These are phyloP conservation scores for Drosophila watanabei DNA, from an alignment of 1,140 invertebrate species.

Conservation along the genomic window DNA sequence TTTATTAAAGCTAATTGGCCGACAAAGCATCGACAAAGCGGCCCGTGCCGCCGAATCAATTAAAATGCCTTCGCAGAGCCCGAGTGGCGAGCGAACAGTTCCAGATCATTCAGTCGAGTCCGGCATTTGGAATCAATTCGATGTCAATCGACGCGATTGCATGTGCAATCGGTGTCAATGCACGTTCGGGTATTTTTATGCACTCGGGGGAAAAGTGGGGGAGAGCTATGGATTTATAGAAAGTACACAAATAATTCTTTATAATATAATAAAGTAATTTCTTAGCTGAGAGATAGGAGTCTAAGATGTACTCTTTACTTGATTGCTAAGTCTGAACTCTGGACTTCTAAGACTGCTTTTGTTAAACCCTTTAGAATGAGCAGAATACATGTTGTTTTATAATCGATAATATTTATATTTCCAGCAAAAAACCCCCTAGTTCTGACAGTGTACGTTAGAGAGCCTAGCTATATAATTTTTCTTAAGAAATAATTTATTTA, in stretches of 20 bases:
- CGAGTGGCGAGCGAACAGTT: slow-evolving; percentile 54
- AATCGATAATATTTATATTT: too few species aligned
- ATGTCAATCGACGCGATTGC: slow-evolving; percentile 43
- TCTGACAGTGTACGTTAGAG: slow-evolving; percentile 27
- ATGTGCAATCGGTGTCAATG: slow-evolving; percentile 65
- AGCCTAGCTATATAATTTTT: slow-evolving; percentile 28
- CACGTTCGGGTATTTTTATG: slow-evolving; percentile 58
- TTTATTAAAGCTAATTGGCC: slow-evolving; percentile 80
- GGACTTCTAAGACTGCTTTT: too few species aligned
- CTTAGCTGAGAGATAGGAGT: too few species aligned
- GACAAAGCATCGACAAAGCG: slow-evolving; percentile 52
- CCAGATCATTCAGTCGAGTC: slow-evolving; percentile 57
- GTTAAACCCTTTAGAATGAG: too few species aligned
- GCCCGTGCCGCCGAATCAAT: slow-evolving; percentile 61
- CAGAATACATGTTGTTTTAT: too few species aligned
- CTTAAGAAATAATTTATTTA: too few species aligned
- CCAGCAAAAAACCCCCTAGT: not conserved
- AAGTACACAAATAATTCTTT: too few species aligned
- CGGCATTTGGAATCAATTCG: slow-evolving; percentile 44
- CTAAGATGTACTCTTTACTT: too few species aligned
- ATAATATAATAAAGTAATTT: too few species aligned
- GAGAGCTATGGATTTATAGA: not conserved
- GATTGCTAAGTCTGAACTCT: too few species aligned
- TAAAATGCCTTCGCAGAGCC: slow-evolving; percentile 72
- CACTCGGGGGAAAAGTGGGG: slow-evolving; percentile 18